phyloP scores from a whole-genome alignment of 2,888 invertebrate genomes.

The Cryptocheilus praepositus region DNA sequence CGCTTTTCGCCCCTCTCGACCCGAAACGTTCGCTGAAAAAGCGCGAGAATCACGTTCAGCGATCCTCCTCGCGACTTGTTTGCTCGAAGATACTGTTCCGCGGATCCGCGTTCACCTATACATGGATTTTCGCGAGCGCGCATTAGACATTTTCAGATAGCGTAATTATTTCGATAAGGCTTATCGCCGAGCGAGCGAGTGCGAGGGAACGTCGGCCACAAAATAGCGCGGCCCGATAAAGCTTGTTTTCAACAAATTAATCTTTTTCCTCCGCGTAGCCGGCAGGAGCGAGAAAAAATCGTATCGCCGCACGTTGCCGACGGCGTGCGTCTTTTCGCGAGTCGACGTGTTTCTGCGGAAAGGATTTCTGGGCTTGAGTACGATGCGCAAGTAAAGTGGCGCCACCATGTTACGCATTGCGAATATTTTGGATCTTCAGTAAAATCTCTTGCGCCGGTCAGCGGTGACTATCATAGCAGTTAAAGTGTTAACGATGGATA shows the following conservation, averaged over 20 bases:
- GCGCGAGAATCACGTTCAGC: background rate
- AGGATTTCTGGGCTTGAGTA: too few species aligned
- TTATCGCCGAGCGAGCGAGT: conserved; percentile 49
- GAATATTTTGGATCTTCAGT: too few species aligned
- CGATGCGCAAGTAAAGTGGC: too few species aligned
- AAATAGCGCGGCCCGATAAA: conserved; percentile 56
- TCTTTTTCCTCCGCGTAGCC: conserved; percentile 54
- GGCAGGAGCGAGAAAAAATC: conserved; percentile 52
- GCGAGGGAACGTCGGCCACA: conserved; percentile 28
- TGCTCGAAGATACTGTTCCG: background rate
- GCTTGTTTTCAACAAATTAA: conserved; percentile 67
- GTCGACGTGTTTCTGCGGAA: too few species aligned
- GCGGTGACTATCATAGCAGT: too few species aligned
- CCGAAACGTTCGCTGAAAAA: too few species aligned
- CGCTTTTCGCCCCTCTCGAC: too few species aligned
- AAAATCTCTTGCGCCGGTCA: too few species aligned
- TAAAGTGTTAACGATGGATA: too few species aligned
- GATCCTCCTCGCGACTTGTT: background rate
- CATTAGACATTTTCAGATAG: conserved; percentile 55
- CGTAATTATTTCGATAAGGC: conserved; percentile 65
- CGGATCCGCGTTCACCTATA: conserved; percentile 5
- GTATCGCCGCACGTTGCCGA: too few species aligned
- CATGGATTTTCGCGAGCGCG: conserved; percentile 51
- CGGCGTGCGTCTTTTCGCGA: background rate
- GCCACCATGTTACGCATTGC: too few species aligned